A percentile compares a stretch with the other conserved stretches of the same genome.
Conservation (phyloP, 2,113 vertebrate genomes). For the Hypocryptadius cinnamomeus region DNA sequence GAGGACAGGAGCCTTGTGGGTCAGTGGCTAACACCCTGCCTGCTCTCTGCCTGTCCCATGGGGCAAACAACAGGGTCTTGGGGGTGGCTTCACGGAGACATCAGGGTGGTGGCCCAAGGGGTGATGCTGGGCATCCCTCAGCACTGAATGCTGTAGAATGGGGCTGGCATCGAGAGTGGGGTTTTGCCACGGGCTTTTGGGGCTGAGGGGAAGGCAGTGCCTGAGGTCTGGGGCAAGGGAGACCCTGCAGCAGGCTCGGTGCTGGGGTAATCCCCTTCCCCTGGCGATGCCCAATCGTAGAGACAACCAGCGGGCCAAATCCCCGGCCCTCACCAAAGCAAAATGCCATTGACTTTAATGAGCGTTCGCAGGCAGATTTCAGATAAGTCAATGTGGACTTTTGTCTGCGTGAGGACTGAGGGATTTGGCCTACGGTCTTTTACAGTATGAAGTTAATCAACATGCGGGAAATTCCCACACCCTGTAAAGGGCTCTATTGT, state of each 20-base stretch:
- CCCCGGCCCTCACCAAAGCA: neutral
- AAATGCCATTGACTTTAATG: constrained; percentile 31
- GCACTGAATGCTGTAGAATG: fast-evolving
- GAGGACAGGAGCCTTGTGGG: neutral
- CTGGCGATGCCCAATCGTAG: neutral
- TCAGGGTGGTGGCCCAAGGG: neutral
- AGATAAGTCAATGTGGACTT: constrained; percentile 31
- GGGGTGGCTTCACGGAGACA: fast-evolving
- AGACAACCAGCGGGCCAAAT: neutral
- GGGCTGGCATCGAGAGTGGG: fast-evolving
- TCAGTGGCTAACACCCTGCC: neutral
- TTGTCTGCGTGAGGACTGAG: neutral
- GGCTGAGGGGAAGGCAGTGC: neutral
- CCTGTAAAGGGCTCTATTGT: constrained; percentile 27
- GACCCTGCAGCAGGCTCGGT: neutral
- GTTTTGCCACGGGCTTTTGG: neutral
- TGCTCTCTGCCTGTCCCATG: neutral
- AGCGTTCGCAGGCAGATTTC: constrained; percentile 1
- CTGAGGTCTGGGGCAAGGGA: neutral
- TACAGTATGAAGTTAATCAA: constrained; percentile 47
- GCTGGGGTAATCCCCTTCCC: neutral
- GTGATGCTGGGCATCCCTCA: neutral
- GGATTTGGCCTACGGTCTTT: constrained; percentile 31
- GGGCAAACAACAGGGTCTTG: neutral
- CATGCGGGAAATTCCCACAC: constrained; percentile 40